Conservation (phyloP, 2,113 vertebrate species). For the Melierax canorus region DNA sequence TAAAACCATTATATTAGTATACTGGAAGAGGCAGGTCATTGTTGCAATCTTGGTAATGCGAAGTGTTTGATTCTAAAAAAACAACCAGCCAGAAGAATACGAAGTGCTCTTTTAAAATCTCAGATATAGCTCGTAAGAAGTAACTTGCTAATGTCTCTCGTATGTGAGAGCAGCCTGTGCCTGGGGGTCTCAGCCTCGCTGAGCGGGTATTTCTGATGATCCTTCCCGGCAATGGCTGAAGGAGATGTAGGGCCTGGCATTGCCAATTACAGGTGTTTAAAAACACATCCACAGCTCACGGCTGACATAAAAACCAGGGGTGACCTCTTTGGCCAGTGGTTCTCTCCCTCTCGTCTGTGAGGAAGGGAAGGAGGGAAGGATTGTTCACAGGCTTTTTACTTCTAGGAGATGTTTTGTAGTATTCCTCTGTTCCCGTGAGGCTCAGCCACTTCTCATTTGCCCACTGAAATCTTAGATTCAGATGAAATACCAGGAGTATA, state of each 20-base stretch:
- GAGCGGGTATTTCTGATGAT: too few relatives aligned
- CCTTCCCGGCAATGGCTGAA: neutral
- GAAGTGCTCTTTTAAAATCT: neutral
- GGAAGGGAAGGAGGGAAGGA: neutral
- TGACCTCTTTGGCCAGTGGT: rapidly evolving
- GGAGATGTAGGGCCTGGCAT: neutral
- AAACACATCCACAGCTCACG: neutral
- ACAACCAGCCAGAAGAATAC: neutral
- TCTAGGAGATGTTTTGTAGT: neutral
- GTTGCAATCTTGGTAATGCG: neutral
- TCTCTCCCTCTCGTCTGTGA: rapidly evolving
- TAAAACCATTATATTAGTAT: neutral
- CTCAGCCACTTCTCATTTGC: neutral
- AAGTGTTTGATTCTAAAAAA: neutral
- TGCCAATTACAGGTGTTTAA: neutral
- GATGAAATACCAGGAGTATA: rapidly evolving
- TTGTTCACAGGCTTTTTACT: neutral
- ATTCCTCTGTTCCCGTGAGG: rapidly evolving
- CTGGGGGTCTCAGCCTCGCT: neutral
- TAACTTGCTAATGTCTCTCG: rapidly evolving
- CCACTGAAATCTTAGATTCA: rapidly evolving
- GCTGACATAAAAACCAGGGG: neutral
- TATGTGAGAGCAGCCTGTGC: neutral
- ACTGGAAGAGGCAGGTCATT: neutral
- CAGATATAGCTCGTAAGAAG: neutral